phyloP scores from a whole-genome alignment of 1,140 invertebrate species.

The Panagrolaimus sp. region DNA sequence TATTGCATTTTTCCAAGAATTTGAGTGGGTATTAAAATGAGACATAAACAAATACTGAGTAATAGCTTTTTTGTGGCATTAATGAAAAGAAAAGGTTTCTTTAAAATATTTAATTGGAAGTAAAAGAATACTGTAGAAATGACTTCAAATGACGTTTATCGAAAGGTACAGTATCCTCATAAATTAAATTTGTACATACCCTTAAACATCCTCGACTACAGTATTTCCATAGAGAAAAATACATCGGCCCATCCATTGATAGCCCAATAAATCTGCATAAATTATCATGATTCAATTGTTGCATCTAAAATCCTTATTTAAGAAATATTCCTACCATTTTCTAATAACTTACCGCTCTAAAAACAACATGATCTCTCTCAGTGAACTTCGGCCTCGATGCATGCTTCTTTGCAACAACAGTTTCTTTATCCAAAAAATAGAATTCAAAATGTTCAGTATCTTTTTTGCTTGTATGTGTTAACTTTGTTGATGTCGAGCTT shows the following conservation, averaged over 20 bases:
- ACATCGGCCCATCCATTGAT: background rate
- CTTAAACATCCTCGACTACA: constrained; percentile 3
- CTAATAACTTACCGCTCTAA: constrained; percentile 3
- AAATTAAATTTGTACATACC: background rate
- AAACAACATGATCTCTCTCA: constrained; percentile 12
- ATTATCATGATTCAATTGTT: constrained; percentile 16
- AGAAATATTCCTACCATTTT: too few relatives aligned
- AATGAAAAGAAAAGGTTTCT: too few relatives aligned
- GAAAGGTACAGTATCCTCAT: too few relatives aligned
- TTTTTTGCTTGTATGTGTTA: constrained; percentile 4
- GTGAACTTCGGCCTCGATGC: background rate
- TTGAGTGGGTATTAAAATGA: too few relatives aligned
- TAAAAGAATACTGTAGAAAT: too few relatives aligned
- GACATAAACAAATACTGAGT: too few relatives aligned
- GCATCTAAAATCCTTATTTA: constrained; percentile 22
- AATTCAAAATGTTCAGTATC: constrained; percentile 15
- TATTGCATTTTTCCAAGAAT: too few relatives aligned
- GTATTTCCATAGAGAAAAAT: constrained; percentile 5
- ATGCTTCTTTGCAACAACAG: constrained; percentile 14
- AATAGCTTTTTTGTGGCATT: too few relatives aligned
- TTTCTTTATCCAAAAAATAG: constrained; percentile 1
- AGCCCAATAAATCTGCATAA: constrained; percentile 18
- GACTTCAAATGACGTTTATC: too few relatives aligned
- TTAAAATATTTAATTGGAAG: too few relatives aligned
- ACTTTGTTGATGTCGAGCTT: background rate